Evolutionary conservation across 2,113 vertebrate species (phyloP), one percentile per base, ranked within the genome.

Genomic region (Bubo scandiacus): DNA sequence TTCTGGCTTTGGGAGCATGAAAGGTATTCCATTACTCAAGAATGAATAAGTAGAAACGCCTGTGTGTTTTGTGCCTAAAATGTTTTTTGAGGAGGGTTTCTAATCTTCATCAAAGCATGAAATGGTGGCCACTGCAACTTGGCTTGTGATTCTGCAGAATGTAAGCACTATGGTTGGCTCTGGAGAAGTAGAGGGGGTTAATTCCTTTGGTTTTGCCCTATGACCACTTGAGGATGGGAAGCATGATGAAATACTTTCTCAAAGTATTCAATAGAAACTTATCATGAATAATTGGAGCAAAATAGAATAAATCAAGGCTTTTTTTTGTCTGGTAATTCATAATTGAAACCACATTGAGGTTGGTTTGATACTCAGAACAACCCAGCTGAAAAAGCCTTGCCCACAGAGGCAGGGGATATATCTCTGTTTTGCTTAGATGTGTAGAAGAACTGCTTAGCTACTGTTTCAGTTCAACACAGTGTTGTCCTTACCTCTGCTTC

Each of bases 271-370:
- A 95, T 98, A 98, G 98, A 98, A 98, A 98, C 98, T 98, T 98
- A 98, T 98, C 98, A 98, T 98, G 98, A 98, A 98, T 99, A 99
- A 99, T 98, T 98, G 98, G 96, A 98, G 97, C 96, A 97, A 98
- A 98, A 98, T 97, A 98, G 98, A 99, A 99, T 99, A 99, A 99
- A 99, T 99, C 98, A 99, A 98, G 96, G 94, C 91, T 92, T 92
- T 94, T 98, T 94, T 87, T 91, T 91, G 98, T 98, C 96, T 98
- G 97, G 97, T 98, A 97, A 97, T 97, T 98, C 98, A 89, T 99
- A 99, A 99, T 99, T 99, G 99, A 99, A 99, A 99, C 98, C 99
- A 99, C 97, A 99, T 99, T 99, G 97, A 71, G 96, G 96, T 97
- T 96, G 93, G 90, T 94, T 52, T 97, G 96, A 95, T 98, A 97